Evolutionary conservation across 1,140 invertebrate species (phyloP).

Genomic region (Planococcus citri): DNA sequence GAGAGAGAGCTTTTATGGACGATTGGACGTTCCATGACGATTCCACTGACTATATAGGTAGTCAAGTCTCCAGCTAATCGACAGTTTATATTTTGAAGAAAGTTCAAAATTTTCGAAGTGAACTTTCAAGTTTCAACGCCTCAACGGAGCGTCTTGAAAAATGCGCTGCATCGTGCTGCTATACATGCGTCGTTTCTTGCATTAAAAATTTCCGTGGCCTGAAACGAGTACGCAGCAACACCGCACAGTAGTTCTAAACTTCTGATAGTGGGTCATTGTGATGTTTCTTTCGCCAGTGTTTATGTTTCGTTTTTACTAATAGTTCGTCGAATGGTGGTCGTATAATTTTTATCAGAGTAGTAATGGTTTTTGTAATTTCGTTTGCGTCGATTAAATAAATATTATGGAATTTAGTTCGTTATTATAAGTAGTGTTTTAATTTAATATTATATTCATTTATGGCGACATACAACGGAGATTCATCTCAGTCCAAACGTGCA

Average conservation of each 20-base stretch:
- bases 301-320: not conserved
- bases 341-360: not conserved
- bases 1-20: too few relatives aligned
- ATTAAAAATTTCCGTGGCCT: not conserved
- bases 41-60: too few relatives aligned
- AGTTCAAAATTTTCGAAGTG: too few relatives aligned
- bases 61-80: too few relatives aligned
- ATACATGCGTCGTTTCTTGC: not conserved
- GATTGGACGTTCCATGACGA: too few relatives aligned
- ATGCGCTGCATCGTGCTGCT: not conserved
- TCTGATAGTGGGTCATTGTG: not conserved
- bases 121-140: too few relatives aligned
- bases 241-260: not conserved
- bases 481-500: slow-evolving; percentile 5
- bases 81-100: too few relatives aligned
- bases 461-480: not conserved
- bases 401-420: not conserved
- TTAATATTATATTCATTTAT: not conserved
- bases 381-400: not conserved
- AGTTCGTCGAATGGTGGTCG: not conserved
- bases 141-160: too few relatives aligned
- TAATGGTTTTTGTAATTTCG: not conserved
- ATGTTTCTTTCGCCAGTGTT: not conserved
- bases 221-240: not conserved
- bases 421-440: not conserved